Evolutionary conservation across 2,797 vertebrate species (phyloP), one percentile per base, ranked within the genome.

Genomic region (Sebastes trivittatus): DNA sequence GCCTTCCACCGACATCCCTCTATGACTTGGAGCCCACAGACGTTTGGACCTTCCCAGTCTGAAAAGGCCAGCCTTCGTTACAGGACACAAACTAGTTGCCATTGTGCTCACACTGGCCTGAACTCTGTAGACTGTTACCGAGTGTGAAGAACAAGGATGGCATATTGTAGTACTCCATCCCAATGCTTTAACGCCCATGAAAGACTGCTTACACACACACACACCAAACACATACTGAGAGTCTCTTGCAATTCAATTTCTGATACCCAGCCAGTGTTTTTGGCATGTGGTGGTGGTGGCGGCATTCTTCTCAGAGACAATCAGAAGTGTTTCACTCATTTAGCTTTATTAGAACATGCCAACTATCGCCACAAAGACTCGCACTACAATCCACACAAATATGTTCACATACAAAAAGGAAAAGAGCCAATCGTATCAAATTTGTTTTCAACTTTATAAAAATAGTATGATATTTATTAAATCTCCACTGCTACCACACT

Each of bases 381-480:
- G 52, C 61, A 36, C 49, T 59, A 42, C n/a, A 72, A 54, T 46
- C 30, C 20, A 70, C 73, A 65, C 30, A 13, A 4, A 63, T 25
- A 74, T 49, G 30, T 80, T 80, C 32, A 88, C 69, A 22, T 38
- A 71, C 65, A 82, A 80, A 80, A 92, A 92, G 89, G 92, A 90
- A 82, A 86, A 77, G 85, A 94, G 92, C 89, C 91, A 94, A 89
- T 80, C 54, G 80, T 82, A 89, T 77, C 67, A 82, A 88, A 78
- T 11, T 58, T 80, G 29, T 87, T 91, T 82, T 79, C 71, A 87
- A 82, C 59, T 38, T 83, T 87, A 3, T 56, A 67, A 30, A 77
- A 72, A 59, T 49, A 66, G 1, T 84, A 32, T 69, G 34, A 79
- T 91, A 91, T 93, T 90, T 93, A 86, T 84, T 72, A 84, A 92